Base-by-base conservation (phyloP, 2,888 invertebrate species). In the Tipula lateralis region DNA sequence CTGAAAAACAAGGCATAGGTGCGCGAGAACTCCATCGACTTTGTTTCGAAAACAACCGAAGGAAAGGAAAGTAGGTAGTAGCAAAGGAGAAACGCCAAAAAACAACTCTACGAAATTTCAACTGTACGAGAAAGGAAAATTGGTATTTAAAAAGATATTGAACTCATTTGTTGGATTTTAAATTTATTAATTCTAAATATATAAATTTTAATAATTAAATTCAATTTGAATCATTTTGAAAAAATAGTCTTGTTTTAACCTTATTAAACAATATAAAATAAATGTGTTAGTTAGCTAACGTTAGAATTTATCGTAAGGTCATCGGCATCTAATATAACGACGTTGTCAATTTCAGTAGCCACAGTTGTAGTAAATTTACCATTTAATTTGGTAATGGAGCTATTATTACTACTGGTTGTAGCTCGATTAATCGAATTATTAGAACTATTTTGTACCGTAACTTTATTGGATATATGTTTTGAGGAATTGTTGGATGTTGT, bases 181-280 rank as follows among this genome's bases (percentile, higher is more conserved):
- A 66, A 66, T 66, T 66, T 66, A 66, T 66, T 66, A 66, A 66
- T 9, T 66, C 66, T 66, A 66, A 24, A 24, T 66, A 66, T 66
- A 66, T 66, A 66, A 66, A 66, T 66, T 66, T 24, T 66, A 44
- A 66, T 66, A 24, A 66, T 66, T 66, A 66, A 24, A 66, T 66
- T 66, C 66, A 66, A 66, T 66, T 66, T 66, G 66, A 66, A 66
- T 66, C 24, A 66, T 66, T 66, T n/a, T 66, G 66, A 66, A 66
- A 66, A 66, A 66, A 66, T 66, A 66, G 5, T n/a, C 66, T 66
- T 66, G 24, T 50, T 24, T 66, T 66, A 66, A 66, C 66, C n/a
- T 66, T 66, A 19, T 2, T 66, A 66, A 24, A 66, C 24, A 24
- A 19, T 66, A n/a, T n/a, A 66, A 24, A 66, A 66, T 66, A 66